Evolutionary conservation across 2,888 invertebrate species (phyloP).

Genomic region (Lysandra bellargus): DNA sequence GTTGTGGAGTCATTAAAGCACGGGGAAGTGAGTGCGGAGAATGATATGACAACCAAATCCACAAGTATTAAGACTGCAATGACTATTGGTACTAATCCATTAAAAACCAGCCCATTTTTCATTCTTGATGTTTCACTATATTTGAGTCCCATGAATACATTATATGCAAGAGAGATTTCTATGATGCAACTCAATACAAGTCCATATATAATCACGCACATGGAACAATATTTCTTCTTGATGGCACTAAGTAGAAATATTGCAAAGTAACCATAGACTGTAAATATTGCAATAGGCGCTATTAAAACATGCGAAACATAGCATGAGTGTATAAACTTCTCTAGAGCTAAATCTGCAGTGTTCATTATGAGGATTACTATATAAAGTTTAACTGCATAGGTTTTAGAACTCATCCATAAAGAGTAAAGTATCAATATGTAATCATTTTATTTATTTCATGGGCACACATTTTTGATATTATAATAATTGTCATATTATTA

Average conservation of each 20-base stretch:
- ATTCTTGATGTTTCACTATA: background rate
- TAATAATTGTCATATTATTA: background rate
- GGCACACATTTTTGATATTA: background rate
- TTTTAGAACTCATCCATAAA: constrained; percentile 47
- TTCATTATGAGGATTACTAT: constrained; percentile 57
- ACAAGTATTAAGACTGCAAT: constrained; percentile 53
- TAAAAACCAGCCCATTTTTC: constrained; percentile 45
- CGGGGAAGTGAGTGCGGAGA: constrained; percentile 44
- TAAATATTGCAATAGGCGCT: constrained; percentile 58
- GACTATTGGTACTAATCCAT: constrained; percentile 62
- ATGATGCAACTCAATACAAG: constrained; percentile 51
- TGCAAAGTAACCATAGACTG: constrained; percentile 56
- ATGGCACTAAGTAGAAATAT: constrained; percentile 49
- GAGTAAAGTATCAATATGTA: constrained; percentile 41
- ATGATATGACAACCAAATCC: constrained; percentile 56
- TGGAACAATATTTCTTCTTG: constrained; percentile 47
- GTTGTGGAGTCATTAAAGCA: background rate
- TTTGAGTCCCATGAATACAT: constrained; percentile 52
- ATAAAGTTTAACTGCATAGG: constrained; percentile 54
- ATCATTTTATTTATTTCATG: constrained; percentile 34
- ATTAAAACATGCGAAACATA: constrained; percentile 56
- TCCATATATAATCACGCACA: constrained; percentile 57
- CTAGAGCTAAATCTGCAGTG: constrained; percentile 62
- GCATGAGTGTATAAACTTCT: constrained; percentile 52
- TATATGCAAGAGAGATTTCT: constrained; percentile 51